phyloP scores from a whole-genome alignment of 2,113 vertebrate genomes.

The Xenopus borealis region DNA sequence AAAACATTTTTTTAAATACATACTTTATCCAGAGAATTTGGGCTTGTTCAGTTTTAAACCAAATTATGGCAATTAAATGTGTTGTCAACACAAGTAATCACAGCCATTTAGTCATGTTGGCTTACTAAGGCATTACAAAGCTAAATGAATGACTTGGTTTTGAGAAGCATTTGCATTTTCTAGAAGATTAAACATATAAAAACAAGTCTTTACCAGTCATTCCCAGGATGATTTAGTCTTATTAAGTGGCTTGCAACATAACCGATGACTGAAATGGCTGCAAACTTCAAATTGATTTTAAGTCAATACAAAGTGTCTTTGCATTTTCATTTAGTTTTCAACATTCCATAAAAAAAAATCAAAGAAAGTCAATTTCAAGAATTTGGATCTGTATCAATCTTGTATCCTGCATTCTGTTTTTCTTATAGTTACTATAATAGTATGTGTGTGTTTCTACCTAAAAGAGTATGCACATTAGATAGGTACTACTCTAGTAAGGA shows the following conservation, averaged over 20 bases:
- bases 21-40: too few species aligned
- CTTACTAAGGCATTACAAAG: constrained; percentile 53
- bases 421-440: too few species aligned
- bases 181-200: constrained; percentile 57
- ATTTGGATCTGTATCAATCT: too few species aligned
- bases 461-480: too few species aligned
- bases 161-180: constrained; percentile 56
- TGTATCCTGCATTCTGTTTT: too few species aligned
- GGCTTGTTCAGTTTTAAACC: too few species aligned
- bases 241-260: constrained; percentile 58
- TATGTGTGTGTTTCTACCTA: too few species aligned
- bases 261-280: constrained; percentile 56
- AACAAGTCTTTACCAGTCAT: constrained; percentile 54
- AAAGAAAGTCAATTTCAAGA: too few species aligned
- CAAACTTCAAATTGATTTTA: constrained; percentile 50
- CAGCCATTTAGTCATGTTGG: constrained; percentile 52
- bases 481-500: too few species aligned
- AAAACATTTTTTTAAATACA: too few species aligned
- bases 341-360: too few species aligned
- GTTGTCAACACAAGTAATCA: constrained; percentile 53
- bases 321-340: not conserved
- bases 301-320: constrained; percentile 42
- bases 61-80: constrained; percentile 53
- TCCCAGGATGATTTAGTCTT: constrained; percentile 56
- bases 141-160: constrained; percentile 57